Evolutionary conservation across 2,888 invertebrate genomes (phyloP).

Genomic region (Phalangium opilio): DNA sequence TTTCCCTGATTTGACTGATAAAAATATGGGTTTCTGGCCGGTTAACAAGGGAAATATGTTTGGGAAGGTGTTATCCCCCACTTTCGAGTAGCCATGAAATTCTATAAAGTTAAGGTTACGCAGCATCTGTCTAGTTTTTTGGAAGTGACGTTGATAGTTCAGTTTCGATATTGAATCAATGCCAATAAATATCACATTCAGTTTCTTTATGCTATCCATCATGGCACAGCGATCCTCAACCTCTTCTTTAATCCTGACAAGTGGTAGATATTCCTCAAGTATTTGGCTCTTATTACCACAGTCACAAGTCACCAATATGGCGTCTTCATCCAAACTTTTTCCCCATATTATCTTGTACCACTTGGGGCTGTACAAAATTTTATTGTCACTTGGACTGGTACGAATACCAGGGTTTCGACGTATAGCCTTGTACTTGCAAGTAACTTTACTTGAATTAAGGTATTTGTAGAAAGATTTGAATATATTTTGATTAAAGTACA

Average conservation of each 20-base stretch:
- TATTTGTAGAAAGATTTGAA: conserved; percentile 9
- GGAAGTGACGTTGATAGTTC: conserved; percentile 59
- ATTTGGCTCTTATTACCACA: background rate
- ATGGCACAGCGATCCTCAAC: conserved; percentile 5
- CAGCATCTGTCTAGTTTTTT: conserved; percentile 50
- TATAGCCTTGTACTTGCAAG: conserved; percentile 10
- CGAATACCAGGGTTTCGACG: background rate
- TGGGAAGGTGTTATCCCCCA: conserved; percentile 34
- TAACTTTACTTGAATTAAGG: conserved; percentile 5
- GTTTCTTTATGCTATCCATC: conserved; percentile 9
- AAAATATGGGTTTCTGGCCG: conserved; percentile 19
- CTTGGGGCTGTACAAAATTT: background rate
- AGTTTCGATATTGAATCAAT: conserved; percentile 70
- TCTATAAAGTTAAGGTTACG: conserved; percentile 48
- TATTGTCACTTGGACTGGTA: conserved; percentile 6
- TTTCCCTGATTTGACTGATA: conserved; percentile 13
- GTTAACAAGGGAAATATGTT: conserved; percentile 27
- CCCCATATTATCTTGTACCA: background rate
- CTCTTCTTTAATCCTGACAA: conserved; percentile 8
- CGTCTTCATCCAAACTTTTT: conserved; percentile 4
- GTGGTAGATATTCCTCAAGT: conserved; percentile 9
- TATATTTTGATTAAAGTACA: too few species aligned
- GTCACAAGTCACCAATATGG: background rate
- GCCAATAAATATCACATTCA: conserved; percentile 60
- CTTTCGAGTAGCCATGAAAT: conserved; percentile 43